Conservation (phyloP, 2,797 vertebrate genomes). For the Sus cebifrons region DNA sequence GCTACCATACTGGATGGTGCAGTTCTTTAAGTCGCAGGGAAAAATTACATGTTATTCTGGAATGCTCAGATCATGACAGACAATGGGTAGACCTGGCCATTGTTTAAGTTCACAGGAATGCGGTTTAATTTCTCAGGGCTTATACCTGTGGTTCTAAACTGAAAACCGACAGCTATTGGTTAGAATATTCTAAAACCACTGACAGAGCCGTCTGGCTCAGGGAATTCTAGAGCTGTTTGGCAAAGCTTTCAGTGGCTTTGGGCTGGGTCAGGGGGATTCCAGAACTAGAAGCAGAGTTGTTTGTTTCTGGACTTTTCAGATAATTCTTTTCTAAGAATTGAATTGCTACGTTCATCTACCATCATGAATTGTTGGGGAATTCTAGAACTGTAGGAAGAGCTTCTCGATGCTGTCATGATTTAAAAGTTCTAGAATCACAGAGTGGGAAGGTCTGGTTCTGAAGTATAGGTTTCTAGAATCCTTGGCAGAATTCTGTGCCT, state of each 20-base stretch:
- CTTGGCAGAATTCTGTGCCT: not conserved
- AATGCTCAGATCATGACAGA: not conserved
- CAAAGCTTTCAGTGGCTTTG: not conserved
- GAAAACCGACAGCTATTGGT: not conserved
- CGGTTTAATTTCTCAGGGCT: not conserved
- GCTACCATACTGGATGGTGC: fast-evolving
- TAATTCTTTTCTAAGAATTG: not conserved
- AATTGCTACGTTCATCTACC: no score
- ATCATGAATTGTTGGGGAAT: not conserved
- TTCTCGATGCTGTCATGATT: fast-evolving
- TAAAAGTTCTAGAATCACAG: not conserved
- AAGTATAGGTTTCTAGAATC: not conserved
- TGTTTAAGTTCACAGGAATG: not conserved
- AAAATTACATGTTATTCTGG: not conserved
- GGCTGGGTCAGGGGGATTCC: not conserved
- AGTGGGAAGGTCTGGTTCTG: not conserved
- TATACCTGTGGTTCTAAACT: not conserved
- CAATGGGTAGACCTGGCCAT: not conserved
- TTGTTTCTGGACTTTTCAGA: not conserved
- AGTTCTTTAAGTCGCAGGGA: not conserved
- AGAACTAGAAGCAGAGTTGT: not conserved
- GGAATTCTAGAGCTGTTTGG: not conserved
- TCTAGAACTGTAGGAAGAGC: not conserved
- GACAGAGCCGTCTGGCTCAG: not conserved
- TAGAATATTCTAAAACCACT: not conserved